A percentile compares a stretch with the other conserved stretches of the same genome.
Conservation (phyloP, 2,113 vertebrate genomes). For the Athene noctua region DNA sequence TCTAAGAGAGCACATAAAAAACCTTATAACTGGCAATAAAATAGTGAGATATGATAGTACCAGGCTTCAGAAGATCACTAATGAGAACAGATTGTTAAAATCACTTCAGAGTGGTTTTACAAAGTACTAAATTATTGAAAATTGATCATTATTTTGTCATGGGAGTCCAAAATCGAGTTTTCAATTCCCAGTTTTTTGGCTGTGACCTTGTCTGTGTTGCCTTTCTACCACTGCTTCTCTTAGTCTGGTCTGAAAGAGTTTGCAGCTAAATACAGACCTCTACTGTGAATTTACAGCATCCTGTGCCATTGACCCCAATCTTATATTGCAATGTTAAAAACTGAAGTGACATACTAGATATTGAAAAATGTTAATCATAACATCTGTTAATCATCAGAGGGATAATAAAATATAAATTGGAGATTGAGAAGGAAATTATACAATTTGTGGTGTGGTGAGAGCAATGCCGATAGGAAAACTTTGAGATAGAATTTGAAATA, state of each 20-base stretch:
- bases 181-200: neutral
- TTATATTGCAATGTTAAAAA: neutral
- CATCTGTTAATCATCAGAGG: neutral
- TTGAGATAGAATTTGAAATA: neutral
- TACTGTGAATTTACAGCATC: neutral
- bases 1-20: neutral
- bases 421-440: neutral
- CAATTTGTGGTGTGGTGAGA: neutral
- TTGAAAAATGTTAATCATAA: neutral
- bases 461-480: neutral
- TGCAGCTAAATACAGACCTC: neutral
- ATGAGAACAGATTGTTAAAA: neutral
- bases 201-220: neutral
- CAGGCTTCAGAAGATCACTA: neutral
- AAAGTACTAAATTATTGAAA: slow-evolving; percentile 14
- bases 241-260: neutral
- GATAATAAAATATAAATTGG: neutral
- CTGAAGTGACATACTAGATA: neutral
- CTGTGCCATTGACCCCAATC: neutral
- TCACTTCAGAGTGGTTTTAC: neutral
- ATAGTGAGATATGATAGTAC: neutral
- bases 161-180: neutral
- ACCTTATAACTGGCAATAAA: neutral
- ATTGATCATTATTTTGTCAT: neutral
- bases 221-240: neutral